A percentile compares a stretch with the other conserved stretches of the same genome.
Conservation (phyloP, 2,113 vertebrate genomes). For the Aythya baeri region DNA sequence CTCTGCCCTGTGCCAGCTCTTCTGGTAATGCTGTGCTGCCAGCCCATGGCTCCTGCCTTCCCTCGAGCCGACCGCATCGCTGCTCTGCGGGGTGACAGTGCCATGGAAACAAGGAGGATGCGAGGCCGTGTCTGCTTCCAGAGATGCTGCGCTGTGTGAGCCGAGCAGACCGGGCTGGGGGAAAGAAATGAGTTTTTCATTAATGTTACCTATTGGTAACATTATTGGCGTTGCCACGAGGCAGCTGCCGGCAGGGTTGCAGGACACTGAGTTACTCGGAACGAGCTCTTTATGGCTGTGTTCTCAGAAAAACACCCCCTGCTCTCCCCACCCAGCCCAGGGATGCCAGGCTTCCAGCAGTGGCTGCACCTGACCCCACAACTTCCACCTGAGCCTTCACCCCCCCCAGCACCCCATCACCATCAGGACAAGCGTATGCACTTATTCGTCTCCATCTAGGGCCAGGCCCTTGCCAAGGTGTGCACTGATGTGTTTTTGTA, state of each 20-base stretch:
- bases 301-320: background rate
- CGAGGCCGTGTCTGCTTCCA: rapidly evolving
- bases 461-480: background rate
- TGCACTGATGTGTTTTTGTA: background rate
- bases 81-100: rapidly evolving
- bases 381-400: background rate
- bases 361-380: background rate
- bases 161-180: background rate
- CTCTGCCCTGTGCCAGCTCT: background rate
- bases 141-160: background rate
- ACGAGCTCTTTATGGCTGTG: rapidly evolving
- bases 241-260: background rate
- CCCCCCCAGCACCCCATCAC: background rate
- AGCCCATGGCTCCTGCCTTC: background rate
- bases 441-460: background rate
- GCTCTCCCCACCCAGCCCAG: background rate
- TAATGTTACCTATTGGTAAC: rapidly evolving
- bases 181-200: background rate
- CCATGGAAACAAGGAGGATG: rapidly evolving
- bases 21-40: rapidly evolving
- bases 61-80: background rate
- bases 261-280: rapidly evolving
- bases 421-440: rapidly evolving
- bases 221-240: rapidly evolving
- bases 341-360: background rate